Evolutionary conservation across 1,140 invertebrate species (phyloP), one percentile per base, ranked within the genome.

Genomic region (Conus betulinus): DNA sequence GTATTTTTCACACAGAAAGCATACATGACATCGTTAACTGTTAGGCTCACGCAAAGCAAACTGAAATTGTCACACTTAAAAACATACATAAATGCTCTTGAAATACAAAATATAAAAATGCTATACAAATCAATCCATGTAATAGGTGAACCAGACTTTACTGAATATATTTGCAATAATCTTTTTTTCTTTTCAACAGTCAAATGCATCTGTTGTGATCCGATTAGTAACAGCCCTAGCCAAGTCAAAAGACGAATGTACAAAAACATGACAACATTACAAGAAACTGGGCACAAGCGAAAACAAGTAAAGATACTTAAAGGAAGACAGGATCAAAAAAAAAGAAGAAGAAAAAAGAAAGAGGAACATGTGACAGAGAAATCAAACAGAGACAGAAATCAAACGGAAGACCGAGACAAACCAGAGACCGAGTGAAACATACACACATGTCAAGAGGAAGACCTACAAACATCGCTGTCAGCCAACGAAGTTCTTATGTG

Each of bases 261-360:
- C n/a, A 78, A 78, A 78, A 27, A 39, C 7, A 78, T 10, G 25
- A 39, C 27, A 39, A 78, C 8, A 13, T 15, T 39, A 78, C 76
- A 78, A 39, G 76, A 78, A 51, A 81, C 25, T 23, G 78, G 78
- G 20, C n/a, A 79, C 10, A 39, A 27, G 20, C 52, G 55, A 0
- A 53, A 52, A 83, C 52, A 83, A 83, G 13, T 7, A 53, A 53
- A 55, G 7, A 55, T 55, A n/a, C 52, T 55, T 5, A 83, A 5
- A 83, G 10, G 55, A 83, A 23, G 55, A 83, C 20, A 83, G 23
- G 5, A 83, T 55, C 3, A 83, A 83, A 55, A 83, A 78, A 78
- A 13, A n/a, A n/a, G n/a, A 39, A 78, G 25, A 39, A 10, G 7
- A 39, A 78, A 78, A 27, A 51, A 27, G 17, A 78, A 78, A 2